These are phyloP conservation scores for Ptilorrhoa leucosticta DNA, from an alignment of 2,113 vertebrate genomes.

Conservation along the genomic window DNA sequence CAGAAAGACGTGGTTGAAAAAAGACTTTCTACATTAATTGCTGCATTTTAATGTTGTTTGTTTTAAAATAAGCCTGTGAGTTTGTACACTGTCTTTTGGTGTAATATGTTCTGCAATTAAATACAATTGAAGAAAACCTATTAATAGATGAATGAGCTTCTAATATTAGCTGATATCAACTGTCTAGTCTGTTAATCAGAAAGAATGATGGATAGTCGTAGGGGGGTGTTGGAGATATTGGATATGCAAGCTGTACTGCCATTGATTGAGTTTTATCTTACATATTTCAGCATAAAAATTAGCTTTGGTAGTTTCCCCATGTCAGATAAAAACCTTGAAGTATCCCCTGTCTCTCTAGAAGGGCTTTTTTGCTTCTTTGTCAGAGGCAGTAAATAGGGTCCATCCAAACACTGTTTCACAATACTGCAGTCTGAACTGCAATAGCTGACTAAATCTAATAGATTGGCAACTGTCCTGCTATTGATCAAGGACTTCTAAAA, in stretches of 20 bases:
- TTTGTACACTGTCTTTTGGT: background rate
- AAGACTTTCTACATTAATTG: background rate
- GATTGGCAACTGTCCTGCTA: background rate
- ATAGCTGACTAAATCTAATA: background rate
- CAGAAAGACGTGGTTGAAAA: background rate
- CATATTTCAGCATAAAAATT: background rate
- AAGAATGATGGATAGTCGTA: background rate
- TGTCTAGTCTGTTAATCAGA: background rate
- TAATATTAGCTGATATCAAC: background rate
- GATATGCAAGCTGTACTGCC: background rate
- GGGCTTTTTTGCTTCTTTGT: background rate
- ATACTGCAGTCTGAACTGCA: background rate
- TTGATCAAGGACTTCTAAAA: background rate
- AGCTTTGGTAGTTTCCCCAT: background rate
- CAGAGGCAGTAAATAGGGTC: background rate
- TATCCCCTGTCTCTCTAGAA: background rate
- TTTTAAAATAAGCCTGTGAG: background rate
- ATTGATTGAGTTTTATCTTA: background rate
- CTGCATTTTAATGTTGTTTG: conserved; percentile 34
- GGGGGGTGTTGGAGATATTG: background rate
- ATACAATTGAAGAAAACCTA: background rate
- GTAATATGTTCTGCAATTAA: conserved; percentile 1
- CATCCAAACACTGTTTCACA: background rate
- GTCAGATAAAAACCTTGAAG: background rate
- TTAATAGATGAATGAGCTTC: conserved; percentile 1